Conservation (phyloP, 2,888 invertebrate species). For the Galeopsomyia nigrocyanea region DNA sequence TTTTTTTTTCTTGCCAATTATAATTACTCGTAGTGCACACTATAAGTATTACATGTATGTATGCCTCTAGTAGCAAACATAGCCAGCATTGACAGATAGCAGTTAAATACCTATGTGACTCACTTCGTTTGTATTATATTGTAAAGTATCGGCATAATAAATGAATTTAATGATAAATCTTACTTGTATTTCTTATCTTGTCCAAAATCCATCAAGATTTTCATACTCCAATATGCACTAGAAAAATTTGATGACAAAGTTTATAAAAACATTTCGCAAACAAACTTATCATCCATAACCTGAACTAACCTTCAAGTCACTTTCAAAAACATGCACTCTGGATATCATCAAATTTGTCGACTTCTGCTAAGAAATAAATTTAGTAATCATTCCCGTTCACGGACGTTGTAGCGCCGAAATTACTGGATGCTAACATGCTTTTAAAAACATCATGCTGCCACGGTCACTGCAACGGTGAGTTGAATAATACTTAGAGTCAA, state of each 20-base stretch:
- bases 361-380: no score
- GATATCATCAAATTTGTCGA: no score
- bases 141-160: conserved; percentile 66
- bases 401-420: background rate
- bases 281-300: no score
- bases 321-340: no score
- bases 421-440: background rate
- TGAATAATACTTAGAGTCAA: background rate
- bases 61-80: conserved; percentile 30
- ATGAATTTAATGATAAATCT: conserved; percentile 54
- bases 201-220: background rate
- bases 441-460: no score
- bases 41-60: conserved; percentile 43
- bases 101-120: conserved; percentile 48
- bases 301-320: no score
- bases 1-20: conserved; percentile 5
- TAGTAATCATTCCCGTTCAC: background rate
- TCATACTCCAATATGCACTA: background rate
- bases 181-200: background rate
- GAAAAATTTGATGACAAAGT: no score
- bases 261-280: no score
- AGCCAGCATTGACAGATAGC: conserved; percentile 39
- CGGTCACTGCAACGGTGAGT: conserved; percentile 17
- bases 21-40: conserved; percentile 44
- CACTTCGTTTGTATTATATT: conserved; percentile 66